phyloP scores from a whole-genome alignment of 2,888 invertebrate species.

The Limulus polyphemus region DNA sequence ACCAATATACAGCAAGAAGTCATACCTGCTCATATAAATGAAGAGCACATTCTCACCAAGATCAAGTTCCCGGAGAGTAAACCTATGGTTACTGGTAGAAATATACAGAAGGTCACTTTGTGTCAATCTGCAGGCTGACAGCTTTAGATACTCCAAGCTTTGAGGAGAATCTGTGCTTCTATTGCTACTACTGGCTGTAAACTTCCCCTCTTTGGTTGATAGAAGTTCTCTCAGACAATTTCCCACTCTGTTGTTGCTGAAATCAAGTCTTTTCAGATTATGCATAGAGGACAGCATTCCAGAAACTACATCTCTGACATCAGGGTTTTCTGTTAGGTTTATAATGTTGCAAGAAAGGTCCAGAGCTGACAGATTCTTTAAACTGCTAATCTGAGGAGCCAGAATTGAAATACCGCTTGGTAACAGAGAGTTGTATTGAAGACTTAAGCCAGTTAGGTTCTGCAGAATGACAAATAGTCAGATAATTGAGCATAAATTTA shows the following conservation, averaged over 20 bases:
- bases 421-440: not conserved
- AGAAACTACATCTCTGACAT: not conserved
- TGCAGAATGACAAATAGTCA: too few species aligned
- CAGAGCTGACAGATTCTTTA: not conserved
- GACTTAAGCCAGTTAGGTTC: not conserved
- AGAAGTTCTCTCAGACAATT: not conserved
- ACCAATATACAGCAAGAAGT: too few species aligned
- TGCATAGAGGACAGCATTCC: not conserved
- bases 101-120: not conserved
- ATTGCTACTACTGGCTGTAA: not conserved
- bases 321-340: not conserved
- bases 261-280: not conserved
- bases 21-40: too few species aligned
- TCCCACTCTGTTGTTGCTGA: not conserved
- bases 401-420: not conserved
- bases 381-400: not conserved
- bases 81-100: not conserved
- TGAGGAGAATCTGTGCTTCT: not conserved
- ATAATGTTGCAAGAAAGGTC: not conserved
- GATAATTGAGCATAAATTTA: too few species aligned
- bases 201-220: not conserved
- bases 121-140: constrained; percentile 1
- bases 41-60: not conserved
- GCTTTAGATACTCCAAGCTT: not conserved
- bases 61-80: not conserved